These are phyloP conservation scores for Neoaliturus tenellus DNA, from an alignment of 2,888 invertebrate genomes.

Conservation along the genomic window DNA sequence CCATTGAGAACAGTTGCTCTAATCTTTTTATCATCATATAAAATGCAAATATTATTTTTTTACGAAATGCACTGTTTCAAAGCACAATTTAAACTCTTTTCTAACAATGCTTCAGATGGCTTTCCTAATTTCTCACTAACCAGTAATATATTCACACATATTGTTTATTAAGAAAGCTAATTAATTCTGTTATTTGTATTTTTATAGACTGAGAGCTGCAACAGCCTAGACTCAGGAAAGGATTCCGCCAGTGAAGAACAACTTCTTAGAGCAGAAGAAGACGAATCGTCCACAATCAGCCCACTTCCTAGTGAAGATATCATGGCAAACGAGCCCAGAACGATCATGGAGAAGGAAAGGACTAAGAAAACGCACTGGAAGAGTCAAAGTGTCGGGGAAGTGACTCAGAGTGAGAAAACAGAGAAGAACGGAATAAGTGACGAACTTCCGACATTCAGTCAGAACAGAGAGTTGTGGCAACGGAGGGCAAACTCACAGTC, in stretches of 20 bases:
- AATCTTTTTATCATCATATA: no score
- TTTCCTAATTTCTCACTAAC: no score
- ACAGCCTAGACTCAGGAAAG: slow-evolving; percentile 62
- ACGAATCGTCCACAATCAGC: slow-evolving; percentile 30
- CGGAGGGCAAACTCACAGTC: slow-evolving; percentile 77
- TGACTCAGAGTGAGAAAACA: slow-evolving; percentile 73
- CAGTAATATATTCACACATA: no score
- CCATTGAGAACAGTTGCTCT: no score
- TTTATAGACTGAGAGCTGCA: slow-evolving; percentile 58
- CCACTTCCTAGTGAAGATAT: slow-evolving; percentile 6
- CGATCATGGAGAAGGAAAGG: slow-evolving; percentile 44
- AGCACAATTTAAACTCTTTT: no score
- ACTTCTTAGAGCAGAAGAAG: slow-evolving; percentile 58
- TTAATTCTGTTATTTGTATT: background rate
- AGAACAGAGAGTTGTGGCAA: slow-evolving; percentile 79
- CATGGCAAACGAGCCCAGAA: slow-evolving; percentile 33
- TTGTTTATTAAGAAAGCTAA: no score
- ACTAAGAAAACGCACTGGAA: slow-evolving; percentile 71
- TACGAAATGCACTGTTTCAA: no score
- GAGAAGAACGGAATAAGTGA: slow-evolving; percentile 60
- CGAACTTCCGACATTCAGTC: slow-evolving; percentile 71
- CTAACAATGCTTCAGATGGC: no score
- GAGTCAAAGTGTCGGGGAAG: slow-evolving; percentile 74
- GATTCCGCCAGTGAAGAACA: slow-evolving; percentile 62
- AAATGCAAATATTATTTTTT: no score